phyloP scores from a whole-genome alignment of 2,113 vertebrate genomes.

The Rhinoderma darwinii region DNA sequence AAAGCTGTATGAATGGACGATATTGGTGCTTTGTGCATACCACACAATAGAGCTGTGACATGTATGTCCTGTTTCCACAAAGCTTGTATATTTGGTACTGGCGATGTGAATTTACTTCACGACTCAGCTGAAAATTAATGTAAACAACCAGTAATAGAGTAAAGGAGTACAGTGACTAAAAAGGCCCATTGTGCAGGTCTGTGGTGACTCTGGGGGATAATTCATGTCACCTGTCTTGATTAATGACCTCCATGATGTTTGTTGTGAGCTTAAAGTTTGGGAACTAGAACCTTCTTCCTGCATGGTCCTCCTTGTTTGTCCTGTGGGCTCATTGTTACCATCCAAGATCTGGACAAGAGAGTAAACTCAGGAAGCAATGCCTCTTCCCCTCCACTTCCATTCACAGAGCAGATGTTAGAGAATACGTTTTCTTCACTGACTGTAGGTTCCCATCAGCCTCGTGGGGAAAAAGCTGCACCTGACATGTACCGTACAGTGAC shows the following conservation, averaged over 20 bases:
- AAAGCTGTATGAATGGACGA: neutral
- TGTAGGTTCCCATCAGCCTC: constrained; percentile 44
- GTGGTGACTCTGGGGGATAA: neutral
- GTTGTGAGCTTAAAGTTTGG: constrained; percentile 31
- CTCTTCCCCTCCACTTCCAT: neutral
- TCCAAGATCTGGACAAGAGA: rapidly evolving
- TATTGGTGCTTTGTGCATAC: neutral
- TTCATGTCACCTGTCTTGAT: constrained; percentile 37
- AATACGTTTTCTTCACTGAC: neutral
- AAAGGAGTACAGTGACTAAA: neutral
- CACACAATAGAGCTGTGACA: neutral
- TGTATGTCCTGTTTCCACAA: neutral
- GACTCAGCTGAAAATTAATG: neutral
- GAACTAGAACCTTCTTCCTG: constrained; percentile 30
- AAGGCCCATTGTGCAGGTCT: neutral
- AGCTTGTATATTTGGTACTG: neutral
- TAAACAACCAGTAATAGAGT: neutral
- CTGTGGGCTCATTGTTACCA: constrained; percentile 31
- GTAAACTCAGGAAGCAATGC: neutral
- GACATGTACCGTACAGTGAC: neutral
- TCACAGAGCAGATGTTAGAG: neutral
- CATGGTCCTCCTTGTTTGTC: constrained; percentile 13
- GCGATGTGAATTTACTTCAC: neutral
- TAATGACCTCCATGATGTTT: constrained; percentile 8
- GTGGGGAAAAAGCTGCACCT: constrained; percentile 15